Conservation (phyloP, 23 tunicate species). For the Ascidia mentula region DNA sequence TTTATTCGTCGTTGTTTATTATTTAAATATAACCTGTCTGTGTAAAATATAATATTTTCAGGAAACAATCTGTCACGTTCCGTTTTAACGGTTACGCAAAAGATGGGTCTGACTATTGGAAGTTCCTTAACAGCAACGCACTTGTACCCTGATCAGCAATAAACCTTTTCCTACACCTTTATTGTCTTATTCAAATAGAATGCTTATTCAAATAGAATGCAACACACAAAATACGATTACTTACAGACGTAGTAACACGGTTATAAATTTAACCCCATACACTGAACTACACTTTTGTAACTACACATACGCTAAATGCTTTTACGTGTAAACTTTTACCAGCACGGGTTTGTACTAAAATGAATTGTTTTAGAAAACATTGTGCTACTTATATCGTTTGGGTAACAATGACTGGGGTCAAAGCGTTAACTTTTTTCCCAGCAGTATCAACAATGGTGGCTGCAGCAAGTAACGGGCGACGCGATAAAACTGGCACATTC, state of each 20-base stretch:
- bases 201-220: constrained; percentile 8
- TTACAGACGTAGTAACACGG: constrained; percentile 3
- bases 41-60: no score
- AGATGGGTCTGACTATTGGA: constrained; percentile 2
- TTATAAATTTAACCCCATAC: background rate
- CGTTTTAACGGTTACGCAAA: constrained; percentile 3
- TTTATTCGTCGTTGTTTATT: no score
- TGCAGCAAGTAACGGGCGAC: constrained; percentile 3
- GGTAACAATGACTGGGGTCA: background rate
- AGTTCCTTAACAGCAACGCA: constrained; percentile 3
- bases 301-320: background rate
- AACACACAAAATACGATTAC: constrained; percentile 1
- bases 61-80: constrained; percentile 13
- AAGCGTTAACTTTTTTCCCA: background rate
- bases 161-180: background rate
- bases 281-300: background rate
- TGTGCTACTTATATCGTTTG: background rate
- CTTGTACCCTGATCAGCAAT: constrained; percentile 4
- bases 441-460: background rate
- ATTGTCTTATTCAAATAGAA: constrained; percentile 4
- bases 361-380: background rate
- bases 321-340: background rate
- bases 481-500: constrained; percentile 1
- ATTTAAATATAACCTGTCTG: no score
- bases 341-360: background rate